Percentiles rank a stretch among this genome's conserved stretches.
Conservation (phyloP, 2,888 invertebrate genomes). For the Orthosia incerta region DNA sequence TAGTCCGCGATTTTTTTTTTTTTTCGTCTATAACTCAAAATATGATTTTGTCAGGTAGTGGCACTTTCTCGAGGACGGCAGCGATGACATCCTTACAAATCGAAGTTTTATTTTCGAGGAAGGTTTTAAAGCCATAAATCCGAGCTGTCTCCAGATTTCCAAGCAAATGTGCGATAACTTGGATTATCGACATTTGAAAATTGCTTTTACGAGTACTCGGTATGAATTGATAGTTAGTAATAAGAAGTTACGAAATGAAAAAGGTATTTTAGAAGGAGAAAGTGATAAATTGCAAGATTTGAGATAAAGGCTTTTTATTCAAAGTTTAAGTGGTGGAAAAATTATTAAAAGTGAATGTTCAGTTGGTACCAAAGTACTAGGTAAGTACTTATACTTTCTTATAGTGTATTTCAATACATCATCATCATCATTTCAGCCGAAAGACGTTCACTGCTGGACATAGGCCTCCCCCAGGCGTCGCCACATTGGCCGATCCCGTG, state of each 20-base stretch:
- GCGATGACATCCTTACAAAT: conserved; percentile 48
- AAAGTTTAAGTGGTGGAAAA: not conserved
- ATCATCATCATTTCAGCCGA: too few relatives aligned
- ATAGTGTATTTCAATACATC: not conserved
- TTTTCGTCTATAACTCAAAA: too few relatives aligned
- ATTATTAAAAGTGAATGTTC: not conserved
- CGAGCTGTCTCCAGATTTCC: conserved; percentile 49
- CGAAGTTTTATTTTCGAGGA: conserved; percentile 49
- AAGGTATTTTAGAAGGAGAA: not conserved
- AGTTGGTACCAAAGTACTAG: not conserved
- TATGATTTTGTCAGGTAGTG: too few relatives aligned
- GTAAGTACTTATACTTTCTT: not conserved
- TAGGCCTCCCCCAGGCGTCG: too few relatives aligned
- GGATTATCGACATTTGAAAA: conserved; percentile 58
- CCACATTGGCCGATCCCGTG: too few relatives aligned
- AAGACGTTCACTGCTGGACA: too few relatives aligned
- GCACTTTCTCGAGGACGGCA: too few relatives aligned
- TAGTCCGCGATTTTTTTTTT: too few relatives aligned
- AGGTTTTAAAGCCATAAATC: conserved; percentile 53
- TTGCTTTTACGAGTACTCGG: conserved; percentile 42
- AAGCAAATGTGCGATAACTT: conserved; percentile 53
- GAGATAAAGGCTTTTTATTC: not conserved
- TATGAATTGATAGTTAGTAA: conserved; percentile 54
- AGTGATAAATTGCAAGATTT: conserved; percentile 13
- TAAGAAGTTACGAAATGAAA: conserved; percentile 29